Evolutionary conservation across 2,797 vertebrate genomes (phyloP).

Genomic region (Centroberyx gerrardi): DNA sequence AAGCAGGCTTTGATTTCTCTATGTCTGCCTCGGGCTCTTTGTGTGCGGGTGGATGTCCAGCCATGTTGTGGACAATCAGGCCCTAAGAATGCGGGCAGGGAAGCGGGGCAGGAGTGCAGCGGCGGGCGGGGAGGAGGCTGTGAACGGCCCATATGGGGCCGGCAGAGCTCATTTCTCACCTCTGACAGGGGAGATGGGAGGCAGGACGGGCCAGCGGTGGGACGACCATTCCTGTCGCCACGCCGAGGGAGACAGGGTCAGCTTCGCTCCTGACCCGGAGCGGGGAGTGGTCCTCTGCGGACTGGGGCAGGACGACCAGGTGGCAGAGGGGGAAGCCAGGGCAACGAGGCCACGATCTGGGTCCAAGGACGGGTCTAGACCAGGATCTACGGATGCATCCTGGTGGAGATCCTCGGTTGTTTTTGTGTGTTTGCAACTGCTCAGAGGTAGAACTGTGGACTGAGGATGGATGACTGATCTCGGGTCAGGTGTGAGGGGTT

Average conservation of each 20-base stretch:
- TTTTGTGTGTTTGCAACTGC: neutral
- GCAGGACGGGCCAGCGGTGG: conserved; percentile 81
- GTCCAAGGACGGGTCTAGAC: neutral
- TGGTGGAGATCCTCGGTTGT: neutral
- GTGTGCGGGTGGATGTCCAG: conserved; percentile 80
- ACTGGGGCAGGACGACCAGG: conserved; percentile 67
- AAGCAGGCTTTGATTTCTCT: conserved; percentile 81
- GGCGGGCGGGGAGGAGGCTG: conserved; percentile 67
- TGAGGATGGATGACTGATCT: neutral
- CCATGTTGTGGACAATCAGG: conserved; percentile 78
- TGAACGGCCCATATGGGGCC: conserved; percentile 86
- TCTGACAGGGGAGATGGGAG: conserved; percentile 87
- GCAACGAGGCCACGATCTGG: conserved; percentile 10
- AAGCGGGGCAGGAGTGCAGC: conserved; percentile 69
- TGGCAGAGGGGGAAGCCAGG: conserved; percentile 46
- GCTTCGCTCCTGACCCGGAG: conserved; percentile 37
- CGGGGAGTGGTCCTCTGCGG: conserved; percentile 56
- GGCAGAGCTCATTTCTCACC: conserved; percentile 87
- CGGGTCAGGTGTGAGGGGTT: conserved; percentile 6
- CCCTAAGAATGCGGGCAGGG: conserved; percentile 82
- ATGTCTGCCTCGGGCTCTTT: conserved; percentile 70
- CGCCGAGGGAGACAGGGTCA: conserved; percentile 73
- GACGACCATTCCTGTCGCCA: conserved; percentile 79
- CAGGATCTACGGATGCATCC: conserved; percentile 16
- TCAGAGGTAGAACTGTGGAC: conserved; percentile 8